phyloP scores from a whole-genome alignment of 1,140 invertebrate species.

The Caenorhabditis elegans region DNA sequence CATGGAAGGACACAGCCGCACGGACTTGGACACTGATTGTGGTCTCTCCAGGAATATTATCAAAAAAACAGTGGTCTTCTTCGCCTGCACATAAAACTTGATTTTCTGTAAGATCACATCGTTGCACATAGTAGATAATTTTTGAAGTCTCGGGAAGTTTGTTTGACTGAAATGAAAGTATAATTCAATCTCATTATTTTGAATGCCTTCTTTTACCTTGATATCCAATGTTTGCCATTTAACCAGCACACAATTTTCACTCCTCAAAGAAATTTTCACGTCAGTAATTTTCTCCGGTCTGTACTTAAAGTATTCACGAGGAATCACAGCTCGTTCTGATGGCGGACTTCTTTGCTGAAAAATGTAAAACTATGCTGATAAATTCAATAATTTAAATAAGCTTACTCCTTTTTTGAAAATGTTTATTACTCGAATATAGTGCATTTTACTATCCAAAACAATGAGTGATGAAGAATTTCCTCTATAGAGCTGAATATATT shows the following conservation, averaged over 20 bases:
- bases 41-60: neutral
- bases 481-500: neutral
- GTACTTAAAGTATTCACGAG: neutral
- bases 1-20: neutral
- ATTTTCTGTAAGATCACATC: neutral
- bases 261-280: neutral
- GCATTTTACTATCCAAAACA: neutral
- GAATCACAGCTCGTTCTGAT: neutral
- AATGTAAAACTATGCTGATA: neutral
- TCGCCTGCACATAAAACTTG: neutral
- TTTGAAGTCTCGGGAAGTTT: neutral
- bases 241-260: neutral
- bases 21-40: neutral
- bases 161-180: neutral
- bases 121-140: neutral
- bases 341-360: neutral
- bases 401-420: neutral
- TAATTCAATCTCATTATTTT: neutral
- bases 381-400: neutral
- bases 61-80: neutral
- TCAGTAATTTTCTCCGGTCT: neutral
- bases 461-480: neutral
- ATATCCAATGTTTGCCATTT: neutral
- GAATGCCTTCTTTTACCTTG: too few species aligned
- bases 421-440: neutral